Evolutionary conservation across 2,888 invertebrate species (phyloP).

Genomic region (Tenodera sinensis): DNA sequence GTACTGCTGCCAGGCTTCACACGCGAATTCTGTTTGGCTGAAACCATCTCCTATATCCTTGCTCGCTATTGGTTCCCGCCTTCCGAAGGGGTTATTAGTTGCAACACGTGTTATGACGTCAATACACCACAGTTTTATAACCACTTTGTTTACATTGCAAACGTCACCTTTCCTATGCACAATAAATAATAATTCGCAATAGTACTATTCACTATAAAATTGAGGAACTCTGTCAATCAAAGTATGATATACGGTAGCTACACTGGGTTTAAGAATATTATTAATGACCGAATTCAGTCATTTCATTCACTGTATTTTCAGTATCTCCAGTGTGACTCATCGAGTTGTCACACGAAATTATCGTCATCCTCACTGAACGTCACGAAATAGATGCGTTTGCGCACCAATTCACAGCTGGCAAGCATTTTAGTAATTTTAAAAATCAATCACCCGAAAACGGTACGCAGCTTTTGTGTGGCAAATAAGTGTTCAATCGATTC

Average conservation of each 20-base stretch:
- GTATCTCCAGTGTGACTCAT: neutral
- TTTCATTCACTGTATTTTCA: neutral
- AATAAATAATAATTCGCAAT: neutral
- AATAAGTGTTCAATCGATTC: too few species aligned
- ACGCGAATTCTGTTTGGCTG: slow-evolving; percentile 25
- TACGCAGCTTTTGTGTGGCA: too few species aligned
- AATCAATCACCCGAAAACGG: too few species aligned
- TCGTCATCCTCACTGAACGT: too few species aligned
- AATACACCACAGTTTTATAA: neutral
- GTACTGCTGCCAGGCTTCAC: neutral
- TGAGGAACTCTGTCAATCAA: neutral
- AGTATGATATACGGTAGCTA: neutral
- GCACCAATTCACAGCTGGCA: too few species aligned
- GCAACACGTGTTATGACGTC: slow-evolving; percentile 25
- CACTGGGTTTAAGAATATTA: neutral
- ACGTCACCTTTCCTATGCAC: neutral
- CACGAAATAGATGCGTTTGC: too few species aligned
- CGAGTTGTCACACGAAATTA: too few species aligned
- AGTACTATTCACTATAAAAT: neutral
- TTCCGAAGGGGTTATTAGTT: neutral
- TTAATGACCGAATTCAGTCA: neutral
- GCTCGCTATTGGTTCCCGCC: slow-evolving; percentile 27
- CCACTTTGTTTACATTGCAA: slow-evolving; percentile 1
- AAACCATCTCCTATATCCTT: slow-evolving; percentile 7
- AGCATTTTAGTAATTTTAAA: too few species aligned